Conservation (phyloP, 37 sponge, comb jelly and placozoan species). For the Axinella damicornis region DNA sequence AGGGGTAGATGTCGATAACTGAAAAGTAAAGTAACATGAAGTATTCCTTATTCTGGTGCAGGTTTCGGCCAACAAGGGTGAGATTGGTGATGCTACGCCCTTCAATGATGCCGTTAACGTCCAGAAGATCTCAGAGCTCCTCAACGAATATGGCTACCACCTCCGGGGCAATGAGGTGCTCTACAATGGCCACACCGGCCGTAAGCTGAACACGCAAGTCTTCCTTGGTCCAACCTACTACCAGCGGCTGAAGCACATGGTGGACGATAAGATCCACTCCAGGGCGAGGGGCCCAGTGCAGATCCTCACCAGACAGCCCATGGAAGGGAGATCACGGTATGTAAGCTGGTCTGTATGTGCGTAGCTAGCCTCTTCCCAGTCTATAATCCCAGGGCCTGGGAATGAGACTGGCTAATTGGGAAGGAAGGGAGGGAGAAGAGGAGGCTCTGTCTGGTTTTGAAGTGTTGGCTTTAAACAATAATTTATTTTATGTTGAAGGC, state of each 20-base stretch:
- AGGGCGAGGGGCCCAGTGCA: constrained; percentile 97
- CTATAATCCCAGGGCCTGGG: too few species aligned
- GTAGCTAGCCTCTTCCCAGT: not conserved
- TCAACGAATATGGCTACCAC: constrained; percentile 95
- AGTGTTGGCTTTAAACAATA: too few species aligned
- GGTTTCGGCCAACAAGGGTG: constrained; percentile 99
- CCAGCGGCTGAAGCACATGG: constrained; percentile 99
- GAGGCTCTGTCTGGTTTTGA: too few species aligned
- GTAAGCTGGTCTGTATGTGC: too few species aligned
- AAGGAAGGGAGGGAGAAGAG: too few species aligned
- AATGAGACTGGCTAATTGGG: too few species aligned
- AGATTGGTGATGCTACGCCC: constrained; percentile 99
- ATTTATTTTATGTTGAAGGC: too few species aligned
- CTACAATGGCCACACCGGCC: constrained; percentile 98
- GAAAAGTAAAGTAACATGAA: too few species aligned
- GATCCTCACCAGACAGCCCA: constrained; percentile 97
- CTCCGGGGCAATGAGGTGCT: constrained; percentile 98
- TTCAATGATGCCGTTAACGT: constrained; percentile 99
- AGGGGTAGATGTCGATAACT: too few species aligned
- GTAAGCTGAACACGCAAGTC: constrained; percentile 99
- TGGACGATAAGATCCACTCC: constrained; percentile 99
- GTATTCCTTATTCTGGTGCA: too few species aligned
- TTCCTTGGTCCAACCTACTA: constrained; percentile 99
- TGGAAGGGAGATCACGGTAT: constrained; percentile 98
- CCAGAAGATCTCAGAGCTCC: constrained; percentile 96